Evolutionary conservation across 2,113 vertebrate species (phyloP).

Genomic region (Odocoileus hemionus): DNA sequence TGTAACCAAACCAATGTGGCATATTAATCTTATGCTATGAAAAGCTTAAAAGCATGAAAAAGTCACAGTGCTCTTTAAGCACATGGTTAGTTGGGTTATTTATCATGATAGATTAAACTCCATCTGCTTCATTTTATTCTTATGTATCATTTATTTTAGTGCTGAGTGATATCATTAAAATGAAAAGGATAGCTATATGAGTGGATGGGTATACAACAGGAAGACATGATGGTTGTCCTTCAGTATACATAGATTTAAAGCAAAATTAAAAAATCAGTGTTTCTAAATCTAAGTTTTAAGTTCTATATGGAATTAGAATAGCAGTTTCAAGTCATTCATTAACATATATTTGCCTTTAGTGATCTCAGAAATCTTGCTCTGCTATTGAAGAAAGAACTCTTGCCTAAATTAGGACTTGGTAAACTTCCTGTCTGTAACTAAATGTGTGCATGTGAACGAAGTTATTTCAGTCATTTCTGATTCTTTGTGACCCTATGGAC

Average conservation of each 20-base stretch:
- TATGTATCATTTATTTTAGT: neutral
- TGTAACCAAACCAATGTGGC: neutral
- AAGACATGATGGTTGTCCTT: neutral
- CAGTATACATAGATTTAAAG: neutral
- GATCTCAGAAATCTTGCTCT: neutral
- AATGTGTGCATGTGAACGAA: neutral
- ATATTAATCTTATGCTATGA: neutral
- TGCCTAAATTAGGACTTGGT: neutral
- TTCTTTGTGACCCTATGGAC: neutral
- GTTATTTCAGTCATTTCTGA: neutral
- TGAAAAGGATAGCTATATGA: neutral
- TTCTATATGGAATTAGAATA: neutral
- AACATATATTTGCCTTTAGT: neutral
- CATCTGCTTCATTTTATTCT: neutral
- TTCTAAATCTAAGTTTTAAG: slow-evolving; percentile 1
- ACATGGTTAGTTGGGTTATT: neutral
- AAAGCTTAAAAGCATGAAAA: neutral
- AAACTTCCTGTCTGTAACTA: neutral
- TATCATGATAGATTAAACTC: neutral
- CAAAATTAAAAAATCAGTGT: neutral
- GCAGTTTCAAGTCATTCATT: neutral
- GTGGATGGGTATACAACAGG: neutral
- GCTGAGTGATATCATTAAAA: neutral
- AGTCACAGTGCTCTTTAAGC: neutral
- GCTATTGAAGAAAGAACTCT: neutral